A percentile compares a stretch with the other conserved stretches of the same genome.
Evolutionary conservation across 1,140 invertebrate genomes (phyloP).

Genomic region (Pseudomyrmex concolor): DNA sequence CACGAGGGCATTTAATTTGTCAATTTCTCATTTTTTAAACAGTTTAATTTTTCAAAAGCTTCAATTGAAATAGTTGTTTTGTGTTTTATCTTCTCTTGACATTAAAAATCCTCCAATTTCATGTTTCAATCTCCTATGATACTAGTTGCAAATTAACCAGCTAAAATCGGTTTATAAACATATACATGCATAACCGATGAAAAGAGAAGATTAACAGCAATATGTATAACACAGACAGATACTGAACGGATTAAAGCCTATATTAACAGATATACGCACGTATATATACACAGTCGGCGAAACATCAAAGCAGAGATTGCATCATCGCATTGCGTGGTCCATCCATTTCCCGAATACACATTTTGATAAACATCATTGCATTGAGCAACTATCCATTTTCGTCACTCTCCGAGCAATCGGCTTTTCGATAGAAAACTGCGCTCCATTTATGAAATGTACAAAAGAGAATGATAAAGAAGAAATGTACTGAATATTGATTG

Average conservation of each 20-base stretch:
- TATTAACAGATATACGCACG: constrained; percentile 6
- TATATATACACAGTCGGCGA: too few species aligned
- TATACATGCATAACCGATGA: neutral
- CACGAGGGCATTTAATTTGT: too few species aligned
- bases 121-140: neutral
- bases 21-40: too few species aligned
- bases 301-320: constrained; percentile 12
- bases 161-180: neutral
- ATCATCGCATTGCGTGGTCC: neutral
- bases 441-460: constrained; percentile 65
- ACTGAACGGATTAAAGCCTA: neutral
- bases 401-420: constrained; percentile 2
- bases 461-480: constrained; percentile 8
- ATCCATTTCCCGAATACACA: too few species aligned
- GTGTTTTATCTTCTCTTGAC: neutral
- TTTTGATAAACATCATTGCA: neutral
- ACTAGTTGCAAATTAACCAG: neutral
- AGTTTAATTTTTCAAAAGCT: too few species aligned
- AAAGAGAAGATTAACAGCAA: constrained; percentile 1
- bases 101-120: neutral
- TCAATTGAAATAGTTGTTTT: too few species aligned
- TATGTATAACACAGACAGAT: neutral
- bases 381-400: neutral
- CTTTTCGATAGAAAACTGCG: constrained; percentile 49
- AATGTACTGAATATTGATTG: constrained; percentile 12